Base-by-base conservation (phyloP, 2,888 invertebrate genomes). In the Papilio gigon region DNA sequence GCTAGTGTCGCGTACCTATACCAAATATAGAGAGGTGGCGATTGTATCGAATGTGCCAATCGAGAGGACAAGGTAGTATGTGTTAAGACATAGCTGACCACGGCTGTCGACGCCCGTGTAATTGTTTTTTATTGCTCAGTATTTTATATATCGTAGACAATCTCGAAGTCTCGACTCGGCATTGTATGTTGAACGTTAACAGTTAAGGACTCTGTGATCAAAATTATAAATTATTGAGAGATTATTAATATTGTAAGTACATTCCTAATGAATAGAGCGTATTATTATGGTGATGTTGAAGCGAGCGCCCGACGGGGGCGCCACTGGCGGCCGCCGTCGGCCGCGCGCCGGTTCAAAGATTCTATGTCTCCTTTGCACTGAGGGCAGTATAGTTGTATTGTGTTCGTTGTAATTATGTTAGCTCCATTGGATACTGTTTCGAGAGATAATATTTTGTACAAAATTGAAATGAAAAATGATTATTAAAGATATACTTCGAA, bases 201-300 rank as follows among this genome's bases (percentile, higher is more conserved):
- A 90, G 89, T 90, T 88, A 91, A 90, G 89, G 82, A 87, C 85
- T 90, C 91, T 92, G 92, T 92, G 91, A 92, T 92, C 89, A 88
- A 91, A 91, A 91, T 92, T 92, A 91, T 91, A 89, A 90, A 92
- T 89, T 91, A 91, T 90, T 90, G 89, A 92, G 90, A 92, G 90
- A 91, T 91, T 92, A 90, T 90, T 87, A 89, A 80, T 85, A 89
- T 84, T 88, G 83, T 91, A 91, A 89, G 87, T 88, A 92, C 90
- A 92, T 90, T 91, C 91, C 91, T 90, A 89, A 87, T 81, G 77
- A 84, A 86, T 87, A 89, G 85, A 88, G 86, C 84, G 86, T 68
- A 68, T 68, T 88, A 87, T 86, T 85, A 87, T 87, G 85, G 81
- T 87, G 87, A 88, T 87, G 88, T 89, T 88, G 85, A 84, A 83